Evolutionary conservation across 1,140 invertebrate genomes (phyloP).

Genomic region (Drosophila burlai): DNA sequence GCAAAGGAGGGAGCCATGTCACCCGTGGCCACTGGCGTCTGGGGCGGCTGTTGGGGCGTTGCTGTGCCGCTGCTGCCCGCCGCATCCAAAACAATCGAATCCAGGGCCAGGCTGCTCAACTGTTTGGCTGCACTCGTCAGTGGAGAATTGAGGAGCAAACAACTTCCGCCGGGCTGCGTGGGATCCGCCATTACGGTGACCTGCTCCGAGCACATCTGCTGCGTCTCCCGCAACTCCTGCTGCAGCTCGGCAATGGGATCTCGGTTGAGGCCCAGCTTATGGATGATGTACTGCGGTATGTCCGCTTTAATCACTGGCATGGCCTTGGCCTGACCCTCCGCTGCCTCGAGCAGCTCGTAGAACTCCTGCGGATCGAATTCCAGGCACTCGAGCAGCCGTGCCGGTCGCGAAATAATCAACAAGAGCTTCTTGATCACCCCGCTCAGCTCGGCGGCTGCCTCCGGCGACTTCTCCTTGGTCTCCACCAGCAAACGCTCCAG

Average conservation of each 20-base stretch:
- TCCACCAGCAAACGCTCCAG: conserved; percentile 94
- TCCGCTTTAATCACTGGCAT: conserved; percentile 95
- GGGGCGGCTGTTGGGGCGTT: conserved; percentile 78
- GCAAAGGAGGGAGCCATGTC: conserved; percentile 70
- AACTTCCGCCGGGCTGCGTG: conserved; percentile 8
- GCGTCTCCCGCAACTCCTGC: conserved; percentile 87
- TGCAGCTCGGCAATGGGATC: conserved; percentile 96
- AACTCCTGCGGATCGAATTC: conserved; percentile 99
- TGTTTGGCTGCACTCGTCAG: conserved; percentile 72
- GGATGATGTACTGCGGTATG: conserved; percentile 99
- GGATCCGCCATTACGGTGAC: conserved; percentile 48
- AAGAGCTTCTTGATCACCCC: conserved; percentile 96
- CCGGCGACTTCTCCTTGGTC: conserved; percentile 96
- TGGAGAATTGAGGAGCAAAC: conserved; percentile 73
- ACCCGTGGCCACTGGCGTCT: conserved; percentile 71
- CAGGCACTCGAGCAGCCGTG: conserved; percentile 97
- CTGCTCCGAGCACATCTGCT: conserved; percentile 71
- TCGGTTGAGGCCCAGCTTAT: conserved; percentile 96
- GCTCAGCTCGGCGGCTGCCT: conserved; percentile 93
- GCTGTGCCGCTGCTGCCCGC: conserved; percentile 60
- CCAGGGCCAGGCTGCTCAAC: conserved; percentile 56
- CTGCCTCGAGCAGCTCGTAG: conserved; percentile 98
- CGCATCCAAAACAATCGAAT: conserved; percentile 50
- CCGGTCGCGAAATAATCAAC: conserved; percentile 98
- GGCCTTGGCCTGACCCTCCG: conserved; percentile 97